Base-by-base conservation (phyloP, 1,140 invertebrate species). In the Orchestia grillus region DNA sequence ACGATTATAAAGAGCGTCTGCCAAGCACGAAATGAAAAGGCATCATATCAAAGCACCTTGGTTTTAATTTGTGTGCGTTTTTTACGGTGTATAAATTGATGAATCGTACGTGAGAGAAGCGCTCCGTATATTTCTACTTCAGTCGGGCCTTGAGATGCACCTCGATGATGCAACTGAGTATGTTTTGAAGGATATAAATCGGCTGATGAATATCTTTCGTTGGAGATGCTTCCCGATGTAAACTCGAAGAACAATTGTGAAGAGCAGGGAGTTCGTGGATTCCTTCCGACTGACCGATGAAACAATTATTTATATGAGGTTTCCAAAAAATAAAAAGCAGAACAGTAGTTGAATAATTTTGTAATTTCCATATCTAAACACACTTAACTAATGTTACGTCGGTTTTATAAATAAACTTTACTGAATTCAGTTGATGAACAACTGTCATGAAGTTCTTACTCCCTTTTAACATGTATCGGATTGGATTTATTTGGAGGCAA, bases 1-100 rank as follows among this genome's bases (percentile, higher is more conserved):
- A 90, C 41, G 88, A 90, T 90, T 90, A 90, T 90, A 43, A 77
- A 44, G 88, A 3, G 88, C n/a, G 88, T 42, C 88, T 90, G 88
- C 41, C 88, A 90, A 90, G 88, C n/a, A 90, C 15, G 6, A 90
- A 44, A 90, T 44, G 88, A 36, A 77, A 77, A 77, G 62, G 1
- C 62, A 19, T 77, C 36, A 77, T 77, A 77, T 77, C 62, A 77
- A 77, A 77, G 28, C 28, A 36, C 28, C 62, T 77, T 28, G 28
- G 62, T 77, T 77, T 77, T 77, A 77, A 77, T 77, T 77, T 36
- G 15, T 77, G 28, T 28, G 28, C 62, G 62, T 77, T 77, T 77
- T 53, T 77, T 77, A 28, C 36, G 11, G 36, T 3, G 11, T 77
- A 77, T 77, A 77, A 77, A 77, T 77, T 77, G 62, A 77, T 77